A percentile compares a stretch with the other conserved stretches of the same genome.
phyloP scores from a whole-genome alignment of 2,888 invertebrate genomes.

The Isoperla grammatica region DNA sequence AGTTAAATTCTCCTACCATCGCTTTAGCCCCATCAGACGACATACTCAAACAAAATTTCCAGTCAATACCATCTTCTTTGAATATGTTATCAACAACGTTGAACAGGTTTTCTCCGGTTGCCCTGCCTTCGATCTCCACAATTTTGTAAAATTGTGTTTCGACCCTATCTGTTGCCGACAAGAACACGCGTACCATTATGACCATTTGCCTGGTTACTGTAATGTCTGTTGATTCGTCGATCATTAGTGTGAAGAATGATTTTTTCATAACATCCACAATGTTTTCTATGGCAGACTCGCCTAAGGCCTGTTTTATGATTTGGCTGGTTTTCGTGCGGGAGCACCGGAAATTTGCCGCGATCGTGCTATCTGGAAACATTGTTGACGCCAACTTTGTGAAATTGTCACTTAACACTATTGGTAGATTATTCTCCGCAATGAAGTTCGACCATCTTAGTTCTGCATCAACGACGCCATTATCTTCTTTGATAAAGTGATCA shows the following conservation, averaged over 20 bases:
- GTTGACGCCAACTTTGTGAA: conserved; percentile 2
- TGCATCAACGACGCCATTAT: too few relatives aligned
- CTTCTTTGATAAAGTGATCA: neutral
- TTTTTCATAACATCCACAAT: neutral
- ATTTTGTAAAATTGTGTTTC: conserved; percentile 7
- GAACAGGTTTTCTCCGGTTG: neutral
- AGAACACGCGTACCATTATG: neutral
- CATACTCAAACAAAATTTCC: neutral
- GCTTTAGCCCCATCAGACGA: neutral
- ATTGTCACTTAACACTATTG: neutral
- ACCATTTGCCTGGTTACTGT: conserved; percentile 8
- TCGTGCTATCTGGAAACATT: neutral
- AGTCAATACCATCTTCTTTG: too few relatives aligned
- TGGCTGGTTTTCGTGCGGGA: neutral
- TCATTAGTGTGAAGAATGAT: neutral
- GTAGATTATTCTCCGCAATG: conserved; percentile 3
- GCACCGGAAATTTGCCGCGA: neutral
- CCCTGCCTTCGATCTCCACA: neutral
- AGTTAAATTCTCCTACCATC: neutral
- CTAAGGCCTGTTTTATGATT: neutral
- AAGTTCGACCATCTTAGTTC: neutral
- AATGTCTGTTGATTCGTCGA: conserved; percentile 10
- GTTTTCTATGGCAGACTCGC: neutral
- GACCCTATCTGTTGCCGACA: neutral
- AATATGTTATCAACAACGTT: too few relatives aligned